A percentile compares a stretch with the other conserved stretches of the same genome.
These are phyloP conservation scores for Cariama cristata DNA, from an alignment of 2,113 vertebrate species.

Conservation along the genomic window DNA sequence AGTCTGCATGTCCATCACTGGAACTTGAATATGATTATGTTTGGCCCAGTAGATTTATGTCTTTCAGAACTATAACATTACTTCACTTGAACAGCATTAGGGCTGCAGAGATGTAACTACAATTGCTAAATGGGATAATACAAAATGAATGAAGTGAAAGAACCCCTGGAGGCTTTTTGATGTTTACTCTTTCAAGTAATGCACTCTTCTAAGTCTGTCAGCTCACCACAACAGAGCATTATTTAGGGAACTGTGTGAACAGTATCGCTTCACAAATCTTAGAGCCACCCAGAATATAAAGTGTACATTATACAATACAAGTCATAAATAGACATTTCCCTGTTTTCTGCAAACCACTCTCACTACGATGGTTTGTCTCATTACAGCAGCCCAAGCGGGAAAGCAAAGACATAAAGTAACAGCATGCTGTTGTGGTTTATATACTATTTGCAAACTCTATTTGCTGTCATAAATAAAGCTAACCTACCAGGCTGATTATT, in stretches of 20 bases:
- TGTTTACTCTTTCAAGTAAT: constrained; percentile 55
- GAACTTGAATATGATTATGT: not conserved
- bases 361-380: not conserved
- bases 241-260: constrained; percentile 32
- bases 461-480: not conserved
- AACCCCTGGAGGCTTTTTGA: constrained; percentile 15
- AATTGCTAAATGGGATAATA: constrained; percentile 27
- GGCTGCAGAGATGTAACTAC: constrained; percentile 31
- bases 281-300: not conserved
- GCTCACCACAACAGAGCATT: constrained; percentile 45
- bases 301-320: not conserved
- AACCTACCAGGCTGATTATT: not conserved
- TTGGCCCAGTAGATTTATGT: constrained; percentile 36
- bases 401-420: not conserved
- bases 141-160: constrained; percentile 40
- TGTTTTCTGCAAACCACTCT: not conserved
- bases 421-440: not conserved
- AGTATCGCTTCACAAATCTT: constrained; percentile 12
- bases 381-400: not conserved
- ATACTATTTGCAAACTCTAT: not conserved
- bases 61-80: constrained; percentile 38
- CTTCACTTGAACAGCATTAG: constrained; percentile 47
- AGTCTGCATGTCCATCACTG: not conserved
- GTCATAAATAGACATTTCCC: not conserved
- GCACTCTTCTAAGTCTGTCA: constrained; percentile 32